Conservation (phyloP, 2,888 invertebrate genomes). For the Anodontia alba region DNA sequence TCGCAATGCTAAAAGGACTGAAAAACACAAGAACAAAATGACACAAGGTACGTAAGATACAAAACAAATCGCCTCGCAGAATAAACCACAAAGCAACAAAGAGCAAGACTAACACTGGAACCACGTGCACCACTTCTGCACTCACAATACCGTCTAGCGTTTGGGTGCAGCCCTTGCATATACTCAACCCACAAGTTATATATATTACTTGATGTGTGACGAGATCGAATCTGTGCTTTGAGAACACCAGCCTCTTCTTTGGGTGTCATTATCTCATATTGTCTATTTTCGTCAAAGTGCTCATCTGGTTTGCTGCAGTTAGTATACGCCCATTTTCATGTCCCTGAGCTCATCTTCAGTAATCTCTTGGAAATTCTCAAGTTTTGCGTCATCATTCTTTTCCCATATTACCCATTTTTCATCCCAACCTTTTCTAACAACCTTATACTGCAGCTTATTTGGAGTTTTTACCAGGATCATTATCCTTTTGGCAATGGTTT, state of each 20-base stretch:
- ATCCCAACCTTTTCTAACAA: not conserved
- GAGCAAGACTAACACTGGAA: too few species aligned
- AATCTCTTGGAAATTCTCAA: not conserved
- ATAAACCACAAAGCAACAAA: too few species aligned
- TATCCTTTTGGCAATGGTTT: not conserved
- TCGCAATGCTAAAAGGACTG: too few species aligned
- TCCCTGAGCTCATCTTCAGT: slow-evolving; percentile 5
- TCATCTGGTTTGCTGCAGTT: slow-evolving; percentile 19
- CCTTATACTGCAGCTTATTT: not conserved
- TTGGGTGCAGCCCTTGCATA: not conserved
- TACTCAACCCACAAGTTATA: not conserved
- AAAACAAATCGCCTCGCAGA: too few species aligned
- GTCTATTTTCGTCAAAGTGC: slow-evolving; percentile 7
- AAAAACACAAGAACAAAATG: too few species aligned
- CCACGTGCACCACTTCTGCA: not conserved
- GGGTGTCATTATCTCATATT: slow-evolving; percentile 5
- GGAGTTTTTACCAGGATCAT: not conserved
- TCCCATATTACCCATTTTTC: not conserved
- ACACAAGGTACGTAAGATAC: too few species aligned
- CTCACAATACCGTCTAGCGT: not conserved
- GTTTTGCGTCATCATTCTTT: not conserved
- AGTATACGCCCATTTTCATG: not conserved
- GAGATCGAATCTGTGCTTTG: slow-evolving; percentile 6
- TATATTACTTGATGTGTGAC: not conserved
- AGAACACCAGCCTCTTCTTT: slow-evolving; percentile 11